A percentile compares a stretch with the other conserved stretches of the same genome.
Conservation (phyloP, 2,113 vertebrate genomes). For the Chiloscyllium plagiosum region DNA sequence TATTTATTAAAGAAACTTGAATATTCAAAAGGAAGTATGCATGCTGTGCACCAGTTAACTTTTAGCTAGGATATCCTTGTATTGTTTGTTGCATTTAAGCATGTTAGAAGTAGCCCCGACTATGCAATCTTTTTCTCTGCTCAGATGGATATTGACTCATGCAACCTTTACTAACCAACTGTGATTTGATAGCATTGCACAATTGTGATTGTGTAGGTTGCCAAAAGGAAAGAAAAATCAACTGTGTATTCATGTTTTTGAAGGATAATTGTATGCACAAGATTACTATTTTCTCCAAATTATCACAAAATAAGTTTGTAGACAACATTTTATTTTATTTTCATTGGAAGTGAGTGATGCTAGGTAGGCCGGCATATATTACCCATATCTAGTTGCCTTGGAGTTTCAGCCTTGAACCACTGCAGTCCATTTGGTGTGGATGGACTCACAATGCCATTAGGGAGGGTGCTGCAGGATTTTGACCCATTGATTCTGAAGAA, state of each 20-base stretch:
- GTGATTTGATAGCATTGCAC: not conserved
- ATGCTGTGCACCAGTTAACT: not conserved
- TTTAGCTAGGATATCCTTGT: slow-evolving; percentile 12
- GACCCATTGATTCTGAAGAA: too few relatives aligned
- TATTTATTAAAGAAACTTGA: not conserved
- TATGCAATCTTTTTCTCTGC: not conserved
- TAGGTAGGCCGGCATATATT: too few relatives aligned
- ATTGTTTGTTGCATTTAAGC: not conserved
- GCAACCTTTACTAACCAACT: not conserved
- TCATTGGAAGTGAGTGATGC: too few relatives aligned
- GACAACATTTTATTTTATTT: not conserved
- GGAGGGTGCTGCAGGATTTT: too few relatives aligned
- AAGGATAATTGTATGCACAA: not conserved
- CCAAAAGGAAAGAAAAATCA: not conserved
- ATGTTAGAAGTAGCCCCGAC: not conserved
- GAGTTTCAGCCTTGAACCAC: too few relatives aligned
- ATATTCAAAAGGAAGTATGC: not conserved
- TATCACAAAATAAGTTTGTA: not conserved
- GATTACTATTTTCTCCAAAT: not conserved
- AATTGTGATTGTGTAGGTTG: not conserved
- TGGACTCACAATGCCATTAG: too few relatives aligned
- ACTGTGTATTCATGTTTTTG: not conserved
- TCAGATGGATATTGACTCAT: not conserved
- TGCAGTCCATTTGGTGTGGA: too few relatives aligned
- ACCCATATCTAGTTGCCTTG: too few relatives aligned